These are phyloP conservation scores for Dione juno DNA, from an alignment of 2,888 invertebrate genomes.

Conservation along the genomic window DNA sequence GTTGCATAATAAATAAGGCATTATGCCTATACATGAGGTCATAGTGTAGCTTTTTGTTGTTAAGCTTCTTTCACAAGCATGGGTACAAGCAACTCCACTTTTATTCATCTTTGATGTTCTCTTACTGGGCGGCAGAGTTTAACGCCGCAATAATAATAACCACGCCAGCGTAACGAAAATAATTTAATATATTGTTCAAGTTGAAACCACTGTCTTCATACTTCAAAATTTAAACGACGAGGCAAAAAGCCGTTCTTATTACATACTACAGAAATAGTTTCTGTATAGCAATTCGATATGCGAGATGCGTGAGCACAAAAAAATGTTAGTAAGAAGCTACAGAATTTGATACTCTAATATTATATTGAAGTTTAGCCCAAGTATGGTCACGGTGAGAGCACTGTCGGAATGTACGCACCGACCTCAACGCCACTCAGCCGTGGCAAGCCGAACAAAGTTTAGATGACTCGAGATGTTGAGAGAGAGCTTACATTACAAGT, in stretches of 20 bases:
- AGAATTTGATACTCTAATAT: background rate
- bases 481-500: slow-evolving; percentile 13
- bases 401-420: slow-evolving; percentile 27
- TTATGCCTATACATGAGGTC: too few relatives aligned
- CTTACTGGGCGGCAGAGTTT: too few relatives aligned
- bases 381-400: slow-evolving; percentile 24
- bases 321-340: background rate
- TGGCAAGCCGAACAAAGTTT: slow-evolving; percentile 12
- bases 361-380: slow-evolving; percentile 13
- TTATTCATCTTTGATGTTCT: too few relatives aligned
- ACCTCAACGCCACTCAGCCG: slow-evolving; percentile 23
- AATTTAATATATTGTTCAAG: too few relatives aligned
- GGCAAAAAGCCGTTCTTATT: background rate
- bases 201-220: too few relatives aligned
- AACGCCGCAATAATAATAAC: too few relatives aligned
- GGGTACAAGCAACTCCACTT: too few relatives aligned
- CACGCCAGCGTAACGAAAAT: too few relatives aligned
- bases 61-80: too few relatives aligned
- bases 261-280: background rate
- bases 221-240: too few relatives aligned
- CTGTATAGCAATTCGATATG: background rate
- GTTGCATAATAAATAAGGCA: too few relatives aligned
- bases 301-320: background rate
- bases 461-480: slow-evolving; percentile 1
- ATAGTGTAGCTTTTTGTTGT: too few relatives aligned